Conservation (phyloP, 2,113 vertebrate genomes). For the Rutilus rutilus region DNA sequence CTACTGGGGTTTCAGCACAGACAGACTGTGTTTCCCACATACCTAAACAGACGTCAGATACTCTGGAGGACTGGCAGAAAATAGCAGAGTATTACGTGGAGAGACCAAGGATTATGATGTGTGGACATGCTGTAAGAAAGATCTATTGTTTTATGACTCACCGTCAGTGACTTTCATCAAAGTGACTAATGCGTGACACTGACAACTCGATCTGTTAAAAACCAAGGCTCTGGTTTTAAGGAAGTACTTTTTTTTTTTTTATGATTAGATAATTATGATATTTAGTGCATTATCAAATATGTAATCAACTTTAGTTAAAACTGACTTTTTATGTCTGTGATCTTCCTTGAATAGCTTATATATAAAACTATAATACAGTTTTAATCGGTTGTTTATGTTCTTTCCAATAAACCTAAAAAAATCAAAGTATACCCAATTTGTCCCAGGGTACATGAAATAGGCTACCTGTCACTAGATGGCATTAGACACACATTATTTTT, state of each 20-base stretch:
- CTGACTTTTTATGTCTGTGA: neutral
- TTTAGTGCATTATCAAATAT: neutral
- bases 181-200: neutral
- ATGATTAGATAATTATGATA: neutral
- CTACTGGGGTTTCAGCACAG: constrained; percentile 39
- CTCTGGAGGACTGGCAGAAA: constrained; percentile 58
- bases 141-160: constrained; percentile 2
- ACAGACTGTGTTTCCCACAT: constrained; percentile 48
- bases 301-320: neutral
- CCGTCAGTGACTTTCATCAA: neutral
- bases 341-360: neutral
- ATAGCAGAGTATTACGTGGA: constrained; percentile 59
- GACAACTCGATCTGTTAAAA: neutral
- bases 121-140: constrained; percentile 74
- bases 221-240: neutral
- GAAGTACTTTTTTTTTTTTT: neutral
- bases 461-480: constrained; percentile 59
- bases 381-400: neutral
- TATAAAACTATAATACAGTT: neutral
- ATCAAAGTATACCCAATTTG: neutral
- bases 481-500: constrained; percentile 40
- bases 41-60: constrained; percentile 34
- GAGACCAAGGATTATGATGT: constrained; percentile 65
- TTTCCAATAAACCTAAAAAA: neutral
- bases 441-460: neutral